Conservation (phyloP, 2,888 invertebrate species). For the Drosophila ezoana region DNA sequence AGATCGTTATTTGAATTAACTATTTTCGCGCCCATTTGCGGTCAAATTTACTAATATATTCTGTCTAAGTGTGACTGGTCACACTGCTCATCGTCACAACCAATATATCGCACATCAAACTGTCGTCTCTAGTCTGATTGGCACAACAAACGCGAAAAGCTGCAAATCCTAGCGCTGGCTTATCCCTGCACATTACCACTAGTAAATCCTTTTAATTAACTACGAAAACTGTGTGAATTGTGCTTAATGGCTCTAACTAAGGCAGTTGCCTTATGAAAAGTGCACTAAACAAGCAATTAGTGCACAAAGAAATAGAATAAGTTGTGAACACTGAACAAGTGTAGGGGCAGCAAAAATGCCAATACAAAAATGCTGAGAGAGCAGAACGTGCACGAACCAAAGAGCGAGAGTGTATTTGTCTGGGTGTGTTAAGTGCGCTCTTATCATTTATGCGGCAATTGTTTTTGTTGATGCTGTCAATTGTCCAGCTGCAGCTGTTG, state of each 20-base stretch:
- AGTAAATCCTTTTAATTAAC: constrained; percentile 47
- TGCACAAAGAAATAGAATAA: constrained; percentile 5
- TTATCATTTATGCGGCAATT: constrained; percentile 66
- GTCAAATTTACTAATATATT: constrained; percentile 7
- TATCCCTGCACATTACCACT: constrained; percentile 52
- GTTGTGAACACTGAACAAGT: constrained; percentile 53
- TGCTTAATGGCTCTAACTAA: neutral
- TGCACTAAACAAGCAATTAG: neutral
- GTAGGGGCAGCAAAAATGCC: constrained; percentile 60
- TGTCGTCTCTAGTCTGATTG: constrained; percentile 57
- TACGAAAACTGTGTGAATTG: constrained; percentile 17
- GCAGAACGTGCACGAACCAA: constrained; percentile 42
- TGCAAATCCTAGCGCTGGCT: constrained; percentile 59
- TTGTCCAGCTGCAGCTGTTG: constrained; percentile 31
- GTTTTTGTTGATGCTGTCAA: constrained; percentile 54
- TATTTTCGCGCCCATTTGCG: neutral
- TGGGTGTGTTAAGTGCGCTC: constrained; percentile 35
- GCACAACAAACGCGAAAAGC: constrained; percentile 73
- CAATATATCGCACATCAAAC: constrained; percentile 8
- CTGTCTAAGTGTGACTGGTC: neutral
- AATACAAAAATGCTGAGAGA: constrained; percentile 60
- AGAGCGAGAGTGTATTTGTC: constrained; percentile 12
- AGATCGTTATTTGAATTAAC: neutral
- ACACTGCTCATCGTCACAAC: constrained; percentile 3
- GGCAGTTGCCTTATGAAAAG: neutral